These are phyloP conservation scores for Aselliscus stoliczkanus DNA, from an alignment of 2,797 vertebrate species.

Conservation along the genomic window DNA sequence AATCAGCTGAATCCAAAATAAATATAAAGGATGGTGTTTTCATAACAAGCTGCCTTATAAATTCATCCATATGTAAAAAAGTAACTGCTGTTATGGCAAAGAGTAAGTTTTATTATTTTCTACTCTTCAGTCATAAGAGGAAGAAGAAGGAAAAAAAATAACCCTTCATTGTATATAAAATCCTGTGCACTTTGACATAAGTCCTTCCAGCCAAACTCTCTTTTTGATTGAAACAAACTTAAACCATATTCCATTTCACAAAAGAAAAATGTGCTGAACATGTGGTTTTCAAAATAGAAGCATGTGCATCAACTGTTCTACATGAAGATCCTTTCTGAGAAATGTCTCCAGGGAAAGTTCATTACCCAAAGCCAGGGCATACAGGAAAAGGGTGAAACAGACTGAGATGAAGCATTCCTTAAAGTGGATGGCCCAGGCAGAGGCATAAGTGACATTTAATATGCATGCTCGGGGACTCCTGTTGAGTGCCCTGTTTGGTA, in stretches of 20 bases:
- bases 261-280: conserved; percentile 86
- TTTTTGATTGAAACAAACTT: conserved; percentile 82
- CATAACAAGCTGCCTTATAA: conserved; percentile 61
- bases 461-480: conserved; percentile 78
- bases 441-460: conserved; percentile 85
- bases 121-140: conserved; percentile 58
- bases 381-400: conserved; percentile 81
- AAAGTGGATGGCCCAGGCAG: conserved; percentile 76
- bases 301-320: conserved; percentile 78
- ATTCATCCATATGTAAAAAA: conserved; percentile 51
- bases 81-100: conserved; percentile 66
- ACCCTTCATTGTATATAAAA: conserved; percentile 79
- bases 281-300: conserved; percentile 85
- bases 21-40: conserved; percentile 72
- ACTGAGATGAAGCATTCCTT: conserved; percentile 78
- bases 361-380: conserved; percentile 79
- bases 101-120: conserved; percentile 61
- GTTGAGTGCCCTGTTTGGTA: conserved; percentile 84
- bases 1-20: conserved; percentile 78
- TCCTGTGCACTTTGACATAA: conserved; percentile 85
- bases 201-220: conserved; percentile 79
- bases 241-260: conserved; percentile 85
- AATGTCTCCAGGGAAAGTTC: conserved; percentile 80
- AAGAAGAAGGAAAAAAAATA: conserved; percentile 25
- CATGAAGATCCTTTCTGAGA: conserved; percentile 81